Conservation (phyloP, 2,888 invertebrate species). For the Nemurella pictetii region DNA sequence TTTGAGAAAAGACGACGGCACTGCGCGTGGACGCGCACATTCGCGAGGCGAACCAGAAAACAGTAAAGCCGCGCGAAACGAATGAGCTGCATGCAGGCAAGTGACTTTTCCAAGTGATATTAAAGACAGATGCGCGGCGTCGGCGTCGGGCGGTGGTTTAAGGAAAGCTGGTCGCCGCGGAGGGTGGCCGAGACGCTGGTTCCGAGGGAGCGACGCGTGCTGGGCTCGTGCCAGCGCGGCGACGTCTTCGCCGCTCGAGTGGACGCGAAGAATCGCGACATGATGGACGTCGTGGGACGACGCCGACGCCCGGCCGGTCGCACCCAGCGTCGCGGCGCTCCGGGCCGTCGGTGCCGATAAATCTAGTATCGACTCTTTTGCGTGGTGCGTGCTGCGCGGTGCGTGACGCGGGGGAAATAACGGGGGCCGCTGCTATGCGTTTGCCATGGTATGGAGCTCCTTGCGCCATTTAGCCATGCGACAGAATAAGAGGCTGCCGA, state of each 20-base stretch:
- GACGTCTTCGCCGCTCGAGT: slow-evolving; percentile 22
- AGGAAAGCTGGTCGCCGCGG: neutral
- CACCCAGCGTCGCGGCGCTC: neutral
- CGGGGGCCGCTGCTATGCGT: neutral
- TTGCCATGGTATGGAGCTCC: no score
- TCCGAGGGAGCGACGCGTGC: neutral
- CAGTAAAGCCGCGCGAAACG: neutral
- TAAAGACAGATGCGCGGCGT: slow-evolving; percentile 10
- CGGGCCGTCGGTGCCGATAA: neutral
- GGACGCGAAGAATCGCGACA: slow-evolving; percentile 33
- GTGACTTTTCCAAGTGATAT: slow-evolving; percentile 18
- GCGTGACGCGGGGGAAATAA: neutral
- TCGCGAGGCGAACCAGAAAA: neutral
- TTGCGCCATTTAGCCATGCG: no score
- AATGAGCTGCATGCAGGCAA: neutral
- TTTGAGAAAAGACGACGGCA: slow-evolving; percentile 4
- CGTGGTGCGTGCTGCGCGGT: neutral
- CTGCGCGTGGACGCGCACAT: neutral
- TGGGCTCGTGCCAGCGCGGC: slow-evolving; percentile 5
- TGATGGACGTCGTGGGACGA: slow-evolving; percentile 32
- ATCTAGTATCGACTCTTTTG: neutral
- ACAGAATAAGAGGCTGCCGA: no score
- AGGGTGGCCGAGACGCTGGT: neutral
- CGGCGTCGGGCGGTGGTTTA: neutral
- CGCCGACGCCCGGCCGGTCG: neutral